Base-by-base conservation (phyloP, 2,797 vertebrate genomes). In the Aselliscus stoliczkanus region DNA sequence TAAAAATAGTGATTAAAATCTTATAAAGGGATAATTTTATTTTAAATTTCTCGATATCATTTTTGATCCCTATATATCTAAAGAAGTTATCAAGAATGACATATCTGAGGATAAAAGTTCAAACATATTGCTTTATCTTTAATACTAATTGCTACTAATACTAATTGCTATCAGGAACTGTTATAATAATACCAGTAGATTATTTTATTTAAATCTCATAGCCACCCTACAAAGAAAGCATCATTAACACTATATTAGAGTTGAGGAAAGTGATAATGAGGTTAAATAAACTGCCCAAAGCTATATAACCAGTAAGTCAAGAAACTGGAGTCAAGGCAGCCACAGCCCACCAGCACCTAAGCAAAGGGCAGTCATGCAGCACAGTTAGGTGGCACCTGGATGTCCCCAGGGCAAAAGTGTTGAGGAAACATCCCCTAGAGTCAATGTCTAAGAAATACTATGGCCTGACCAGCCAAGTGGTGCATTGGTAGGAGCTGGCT, bases 151-250 rank as follows among this genome's bases (percentile, higher is more conserved):
- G 15, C 52, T 83, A 17, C 14, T 60, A 44, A 50, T 83, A 17
- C 14, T 60, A 44, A 50, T 79, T 89, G 18, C 31, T 67, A 42
- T 14, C 2, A 39, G 64, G n/a, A 82, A 52, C 8, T 8, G 2
- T 70, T 75, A 77, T 65, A 62, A 70, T 65, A 91, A 79, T 60
- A 37, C 15, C 60, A 80, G 42, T 44, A 75, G 2, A 21, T 13
- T 73, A 67, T 73, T 64, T 81, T 76, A 93, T 62, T 95, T 81
- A 92, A 94, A 90, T 80, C 23, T 89, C 54, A 90, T n/a, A 62
- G 17, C 6, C 10, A 52, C 39, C n/a, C 39, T 52, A 73, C 31
- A 75, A 88, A 87, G 12, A 23, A 47, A 81, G 18, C 17, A 85
- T 70, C 21, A 39, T 37, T 72, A 58, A 65, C 56, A 14, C 9